phyloP scores from a whole-genome alignment of 2,113 vertebrate species.

The Bubo blakistoni region DNA sequence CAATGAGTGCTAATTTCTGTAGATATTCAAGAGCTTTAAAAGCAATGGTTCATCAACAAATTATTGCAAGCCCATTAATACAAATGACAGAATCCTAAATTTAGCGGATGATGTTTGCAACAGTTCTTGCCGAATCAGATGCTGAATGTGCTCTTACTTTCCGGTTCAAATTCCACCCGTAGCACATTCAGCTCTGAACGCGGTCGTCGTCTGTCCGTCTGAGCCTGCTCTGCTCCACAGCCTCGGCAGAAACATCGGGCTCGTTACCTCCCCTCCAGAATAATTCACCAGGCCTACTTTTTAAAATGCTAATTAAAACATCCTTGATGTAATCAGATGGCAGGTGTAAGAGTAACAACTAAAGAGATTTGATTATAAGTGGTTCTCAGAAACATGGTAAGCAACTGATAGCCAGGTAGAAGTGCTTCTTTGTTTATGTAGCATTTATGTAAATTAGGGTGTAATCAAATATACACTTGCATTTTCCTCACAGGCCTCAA shows the following conservation, averaged over 20 bases:
- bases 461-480: slow-evolving; percentile 62
- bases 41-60: slow-evolving; percentile 53
- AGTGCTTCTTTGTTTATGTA: slow-evolving; percentile 63
- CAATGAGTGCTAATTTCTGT: slow-evolving; percentile 40
- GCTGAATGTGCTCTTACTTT: not conserved
- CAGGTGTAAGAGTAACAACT: slow-evolving; percentile 57
- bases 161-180: not conserved
- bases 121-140: not conserved
- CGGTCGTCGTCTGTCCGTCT: fast-evolving
- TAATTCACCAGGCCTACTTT: not conserved
- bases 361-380: slow-evolving; percentile 69
- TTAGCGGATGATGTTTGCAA: not conserved
- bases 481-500: slow-evolving; percentile 43
- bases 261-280: not conserved
- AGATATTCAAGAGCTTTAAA: slow-evolving; percentile 39
- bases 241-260: not conserved
- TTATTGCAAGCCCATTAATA: slow-evolving; percentile 32
- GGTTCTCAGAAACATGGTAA: slow-evolving; percentile 47
- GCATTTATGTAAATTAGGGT: slow-evolving; percentile 61
- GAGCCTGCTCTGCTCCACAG: not conserved
- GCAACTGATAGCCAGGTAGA: slow-evolving; percentile 57
- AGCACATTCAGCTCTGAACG: not conserved
- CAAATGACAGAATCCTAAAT: slow-evolving; percentile 11
- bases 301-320: slow-evolving; percentile 62
- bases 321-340: slow-evolving; percentile 58